Evolutionary conservation across 2,113 vertebrate species (phyloP).

Genomic region (Todiramphus chloris): DNA sequence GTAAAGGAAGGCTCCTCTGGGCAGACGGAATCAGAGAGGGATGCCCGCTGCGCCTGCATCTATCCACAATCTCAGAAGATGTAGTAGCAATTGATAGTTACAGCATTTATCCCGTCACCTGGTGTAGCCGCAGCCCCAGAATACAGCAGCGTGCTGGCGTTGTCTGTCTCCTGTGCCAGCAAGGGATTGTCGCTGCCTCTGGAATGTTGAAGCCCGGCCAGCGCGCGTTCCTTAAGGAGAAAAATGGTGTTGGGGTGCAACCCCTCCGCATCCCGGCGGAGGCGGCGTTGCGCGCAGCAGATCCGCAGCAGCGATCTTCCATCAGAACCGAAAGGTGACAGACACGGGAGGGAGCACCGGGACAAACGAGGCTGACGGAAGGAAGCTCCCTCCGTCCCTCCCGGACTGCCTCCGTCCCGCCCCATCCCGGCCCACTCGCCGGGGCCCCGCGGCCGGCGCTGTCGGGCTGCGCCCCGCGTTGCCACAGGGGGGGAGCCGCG

Average conservation of each 20-base stretch:
- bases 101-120: fast-evolving
- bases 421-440: background rate
- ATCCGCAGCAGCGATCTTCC: background rate
- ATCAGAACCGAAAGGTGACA: background rate
- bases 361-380: fast-evolving
- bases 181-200: too few species aligned
- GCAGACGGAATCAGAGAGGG: background rate
- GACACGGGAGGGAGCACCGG: fast-evolving
- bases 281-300: background rate
- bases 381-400: background rate
- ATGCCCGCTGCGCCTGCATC: background rate
- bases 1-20: background rate
- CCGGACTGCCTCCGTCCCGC: too few species aligned
- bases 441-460: fast-evolving
- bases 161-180: background rate
- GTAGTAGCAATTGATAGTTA: fast-evolving
- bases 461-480: background rate
- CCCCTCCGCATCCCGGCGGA: fast-evolving
- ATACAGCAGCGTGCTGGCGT: fast-evolving
- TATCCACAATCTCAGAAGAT: background rate
- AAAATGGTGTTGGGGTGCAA: fast-evolving
- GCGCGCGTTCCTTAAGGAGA: fast-evolving
- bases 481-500: background rate
- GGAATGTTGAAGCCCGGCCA: background rate
- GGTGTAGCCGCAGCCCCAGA: fast-evolving